phyloP scores from a whole-genome alignment of 2,797 vertebrate genomes.

The Agapornis canus region DNA sequence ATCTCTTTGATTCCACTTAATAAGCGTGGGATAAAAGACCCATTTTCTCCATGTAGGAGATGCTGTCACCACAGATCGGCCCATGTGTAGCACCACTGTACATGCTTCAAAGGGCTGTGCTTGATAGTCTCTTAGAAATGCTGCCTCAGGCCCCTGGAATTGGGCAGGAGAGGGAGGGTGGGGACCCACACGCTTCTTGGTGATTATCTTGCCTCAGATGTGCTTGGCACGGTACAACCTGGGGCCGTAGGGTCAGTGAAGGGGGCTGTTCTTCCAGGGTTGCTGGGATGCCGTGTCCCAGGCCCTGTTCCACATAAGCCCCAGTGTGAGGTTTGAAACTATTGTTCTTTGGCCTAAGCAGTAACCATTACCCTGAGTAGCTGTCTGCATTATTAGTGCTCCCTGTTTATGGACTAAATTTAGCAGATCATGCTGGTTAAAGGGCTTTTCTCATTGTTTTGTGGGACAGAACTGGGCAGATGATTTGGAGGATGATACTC shows the following conservation, averaged over 20 bases:
- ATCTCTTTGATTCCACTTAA: not conserved
- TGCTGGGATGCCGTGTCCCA: not conserved
- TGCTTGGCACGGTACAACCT: not conserved
- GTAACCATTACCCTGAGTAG: not conserved
- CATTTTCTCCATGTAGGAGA: not conserved
- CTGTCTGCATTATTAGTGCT: not conserved
- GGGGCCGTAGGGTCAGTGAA: not conserved
- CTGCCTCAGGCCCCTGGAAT: not conserved
- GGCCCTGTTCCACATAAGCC: not conserved
- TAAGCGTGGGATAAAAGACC: constrained; percentile 2
- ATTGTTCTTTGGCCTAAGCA: not conserved
- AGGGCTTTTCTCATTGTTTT: not conserved
- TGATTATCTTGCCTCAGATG: not conserved
- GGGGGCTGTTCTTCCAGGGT: not conserved
- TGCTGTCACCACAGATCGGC: not conserved
- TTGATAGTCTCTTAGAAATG: not conserved
- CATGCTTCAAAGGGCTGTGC: not conserved
- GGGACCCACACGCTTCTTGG: not conserved
- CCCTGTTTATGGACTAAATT: not conserved
- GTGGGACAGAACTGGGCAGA: constrained; percentile 51
- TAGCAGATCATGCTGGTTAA: not conserved
- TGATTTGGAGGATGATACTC: constrained; percentile 72
- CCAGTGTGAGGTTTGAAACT: not conserved
- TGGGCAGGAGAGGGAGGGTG: not conserved
- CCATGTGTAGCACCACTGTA: not conserved